A percentile compares a stretch with the other conserved stretches of the same genome.
Conservation (phyloP, 1,140 invertebrate genomes). For the Sminthurinus signatus region DNA sequence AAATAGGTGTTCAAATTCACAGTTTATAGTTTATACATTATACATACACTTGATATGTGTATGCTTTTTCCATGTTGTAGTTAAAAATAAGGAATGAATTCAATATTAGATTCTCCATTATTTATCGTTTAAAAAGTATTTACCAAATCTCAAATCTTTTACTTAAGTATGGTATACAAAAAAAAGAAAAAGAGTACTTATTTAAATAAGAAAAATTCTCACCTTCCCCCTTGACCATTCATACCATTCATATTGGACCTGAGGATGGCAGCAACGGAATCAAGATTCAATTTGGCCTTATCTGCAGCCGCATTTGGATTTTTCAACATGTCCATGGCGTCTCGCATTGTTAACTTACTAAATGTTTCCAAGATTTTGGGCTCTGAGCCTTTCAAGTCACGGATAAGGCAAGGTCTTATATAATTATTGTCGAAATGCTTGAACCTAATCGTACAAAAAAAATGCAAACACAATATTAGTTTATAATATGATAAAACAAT, state of each 20-base stretch:
- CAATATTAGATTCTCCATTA: too few relatives aligned
- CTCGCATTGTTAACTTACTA: constrained; percentile 85
- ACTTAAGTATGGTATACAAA: too few relatives aligned
- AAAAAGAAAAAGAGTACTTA: too few relatives aligned
- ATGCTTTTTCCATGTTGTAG: too few relatives aligned
- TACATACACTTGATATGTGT: too few relatives aligned
- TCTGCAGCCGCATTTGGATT: constrained; percentile 75
- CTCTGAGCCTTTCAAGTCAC: constrained; percentile 77
- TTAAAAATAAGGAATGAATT: too few relatives aligned
- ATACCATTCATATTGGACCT: constrained; percentile 52
- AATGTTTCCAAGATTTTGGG: constrained; percentile 92
- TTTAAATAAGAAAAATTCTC: background rate
- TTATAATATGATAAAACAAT: too few relatives aligned
- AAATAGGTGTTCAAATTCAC: too few relatives aligned
- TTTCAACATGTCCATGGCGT: constrained; percentile 72
- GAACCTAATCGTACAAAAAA: constrained; percentile 55
- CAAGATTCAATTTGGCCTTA: constrained; percentile 55
- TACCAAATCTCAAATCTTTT: too few relatives aligned
- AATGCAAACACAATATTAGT: too few relatives aligned
- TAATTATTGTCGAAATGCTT: constrained; percentile 91
- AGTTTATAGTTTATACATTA: too few relatives aligned
- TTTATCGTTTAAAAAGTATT: too few relatives aligned
- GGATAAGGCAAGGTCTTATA: constrained; percentile 76
- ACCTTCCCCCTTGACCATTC: constrained; percentile 42
- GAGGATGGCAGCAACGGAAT: constrained; percentile 83